phyloP scores from a whole-genome alignment of 2,888 invertebrate species.

The Conomelus anceps region DNA sequence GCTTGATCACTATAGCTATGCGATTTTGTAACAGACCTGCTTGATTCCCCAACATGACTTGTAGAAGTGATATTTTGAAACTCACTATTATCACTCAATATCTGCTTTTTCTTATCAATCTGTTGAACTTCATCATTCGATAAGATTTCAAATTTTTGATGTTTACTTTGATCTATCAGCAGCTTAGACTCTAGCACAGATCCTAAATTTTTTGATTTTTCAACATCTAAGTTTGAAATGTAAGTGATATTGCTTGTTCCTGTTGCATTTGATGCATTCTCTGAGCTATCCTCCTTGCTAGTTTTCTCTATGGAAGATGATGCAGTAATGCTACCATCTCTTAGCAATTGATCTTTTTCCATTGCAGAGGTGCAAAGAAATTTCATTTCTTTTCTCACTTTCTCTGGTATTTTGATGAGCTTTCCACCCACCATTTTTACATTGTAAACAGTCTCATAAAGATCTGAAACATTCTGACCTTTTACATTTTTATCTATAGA shows the following conservation, averaged over 20 bases:
- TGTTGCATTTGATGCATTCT: not conserved
- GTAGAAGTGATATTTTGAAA: not conserved
- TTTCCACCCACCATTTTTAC: slow-evolving; percentile 26
- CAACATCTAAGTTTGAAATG: not conserved
- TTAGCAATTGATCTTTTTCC: not conserved
- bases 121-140: not conserved
- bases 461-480: not conserved
- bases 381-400: not conserved
- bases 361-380: no score
- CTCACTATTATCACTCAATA: not conserved
- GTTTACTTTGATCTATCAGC: not conserved
- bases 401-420: slow-evolving; percentile 15
- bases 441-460: not conserved
- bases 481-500: not conserved
- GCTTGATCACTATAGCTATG: not conserved
- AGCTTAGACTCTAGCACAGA: not conserved
- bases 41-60: not conserved
- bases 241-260: not conserved
- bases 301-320: not conserved
- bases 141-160: not conserved
- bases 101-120: not conserved
- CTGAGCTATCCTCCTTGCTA: not conserved
- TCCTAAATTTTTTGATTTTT: not conserved
- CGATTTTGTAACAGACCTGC: not conserved
- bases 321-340: not conserved